Conservation (phyloP, 2,888 invertebrate species). For the Copidosoma aretas region DNA sequence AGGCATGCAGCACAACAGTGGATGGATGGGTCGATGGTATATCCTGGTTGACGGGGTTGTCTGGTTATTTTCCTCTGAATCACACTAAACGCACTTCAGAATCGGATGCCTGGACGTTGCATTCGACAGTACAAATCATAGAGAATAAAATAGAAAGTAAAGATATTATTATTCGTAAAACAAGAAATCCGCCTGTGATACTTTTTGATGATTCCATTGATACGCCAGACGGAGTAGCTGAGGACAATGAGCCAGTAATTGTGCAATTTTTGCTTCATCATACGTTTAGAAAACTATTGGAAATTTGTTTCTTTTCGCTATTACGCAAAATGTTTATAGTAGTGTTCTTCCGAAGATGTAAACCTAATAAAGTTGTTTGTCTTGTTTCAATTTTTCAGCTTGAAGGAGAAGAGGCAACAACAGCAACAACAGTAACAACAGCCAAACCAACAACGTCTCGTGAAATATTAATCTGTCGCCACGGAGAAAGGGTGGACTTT, state of each 20-base stretch:
- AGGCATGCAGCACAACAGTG: constrained; percentile 74
- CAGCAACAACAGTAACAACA: no score
- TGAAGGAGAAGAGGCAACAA: constrained; percentile 50
- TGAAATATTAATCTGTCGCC: constrained; percentile 78
- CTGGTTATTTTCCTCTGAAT: constrained; percentile 81
- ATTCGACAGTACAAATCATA: constrained; percentile 69
- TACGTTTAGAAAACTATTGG: constrained; percentile 12
- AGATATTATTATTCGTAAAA: constrained; percentile 50
- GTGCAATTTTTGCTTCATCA: constrained; percentile 3
- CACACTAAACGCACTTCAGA: constrained; percentile 85
- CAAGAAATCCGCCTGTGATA: constrained; percentile 50
- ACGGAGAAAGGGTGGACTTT: constrained; percentile 94
- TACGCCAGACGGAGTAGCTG: constrained; percentile 52
- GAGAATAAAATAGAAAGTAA: constrained; percentile 44
- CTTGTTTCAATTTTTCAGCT: constrained; percentile 42
- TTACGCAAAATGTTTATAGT: no score
- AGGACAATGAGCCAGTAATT: constrained; percentile 52
- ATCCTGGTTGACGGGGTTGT: constrained; percentile 81
- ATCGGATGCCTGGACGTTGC: constrained; percentile 91
- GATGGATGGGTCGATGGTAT: constrained; percentile 90
- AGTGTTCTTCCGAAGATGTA: no score
- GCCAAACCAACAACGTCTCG: constrained; percentile 51
- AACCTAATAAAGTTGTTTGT: no score
- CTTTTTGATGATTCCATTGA: constrained; percentile 52
- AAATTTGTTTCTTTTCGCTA: constrained; percentile 21